Evolutionary conservation across 2,888 invertebrate species (phyloP).

Genomic region (Nemurella pictetii): DNA sequence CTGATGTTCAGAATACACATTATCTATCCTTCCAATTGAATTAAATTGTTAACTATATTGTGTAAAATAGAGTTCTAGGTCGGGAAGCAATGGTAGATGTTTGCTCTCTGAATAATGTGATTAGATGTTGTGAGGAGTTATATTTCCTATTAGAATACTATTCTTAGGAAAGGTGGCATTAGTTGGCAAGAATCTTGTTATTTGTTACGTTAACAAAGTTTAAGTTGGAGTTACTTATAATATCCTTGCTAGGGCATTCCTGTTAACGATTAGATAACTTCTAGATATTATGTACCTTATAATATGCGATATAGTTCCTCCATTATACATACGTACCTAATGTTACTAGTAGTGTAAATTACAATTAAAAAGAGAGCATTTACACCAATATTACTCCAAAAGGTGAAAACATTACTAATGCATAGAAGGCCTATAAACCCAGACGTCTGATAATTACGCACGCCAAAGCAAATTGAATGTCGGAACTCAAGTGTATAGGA

Average conservation of each 20-base stretch:
- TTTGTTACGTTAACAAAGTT: not conserved
- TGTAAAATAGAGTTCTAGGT: constrained; percentile 11
- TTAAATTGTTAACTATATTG: not conserved
- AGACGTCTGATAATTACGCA: not conserved
- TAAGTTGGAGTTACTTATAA: not conserved
- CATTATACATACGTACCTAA: not conserved
- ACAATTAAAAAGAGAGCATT: not conserved
- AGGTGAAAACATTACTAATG: not conserved
- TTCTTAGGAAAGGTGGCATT: not conserved
- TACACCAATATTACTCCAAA: not conserved
- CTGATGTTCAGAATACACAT: constrained; percentile 7
- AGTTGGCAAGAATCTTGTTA: not conserved
- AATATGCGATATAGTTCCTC: constrained; percentile 20
- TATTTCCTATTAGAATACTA: not conserved
- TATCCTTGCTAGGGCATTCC: constrained; percentile 12
- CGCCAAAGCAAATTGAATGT: not conserved
- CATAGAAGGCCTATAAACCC: not conserved
- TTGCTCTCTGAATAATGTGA: constrained; percentile 31
- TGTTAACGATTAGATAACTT: not conserved
- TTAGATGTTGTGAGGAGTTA: constrained; percentile 11
- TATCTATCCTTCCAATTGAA: constrained; percentile 9
- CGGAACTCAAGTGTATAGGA: not conserved
- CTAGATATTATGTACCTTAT: not conserved
- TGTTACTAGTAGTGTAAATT: not conserved
- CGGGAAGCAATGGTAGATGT: constrained; percentile 6